Conservation (phyloP, 2,113 vertebrate species). For the Etheostoma cragini region DNA sequence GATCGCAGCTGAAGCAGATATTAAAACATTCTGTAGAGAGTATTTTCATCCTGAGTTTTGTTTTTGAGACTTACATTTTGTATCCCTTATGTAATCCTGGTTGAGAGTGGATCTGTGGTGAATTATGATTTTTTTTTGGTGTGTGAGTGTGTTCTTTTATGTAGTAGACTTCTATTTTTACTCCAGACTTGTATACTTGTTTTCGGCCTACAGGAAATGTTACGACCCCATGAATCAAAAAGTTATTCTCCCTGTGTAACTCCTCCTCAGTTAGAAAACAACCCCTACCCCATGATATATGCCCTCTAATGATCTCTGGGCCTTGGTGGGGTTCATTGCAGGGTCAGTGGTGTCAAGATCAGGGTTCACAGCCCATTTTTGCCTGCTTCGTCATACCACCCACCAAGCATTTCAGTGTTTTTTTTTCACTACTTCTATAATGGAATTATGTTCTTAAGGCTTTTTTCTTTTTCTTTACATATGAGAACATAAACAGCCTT, state of each 20-base stretch:
- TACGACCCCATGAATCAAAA: slow-evolving; percentile 71
- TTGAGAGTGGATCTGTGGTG: slow-evolving; percentile 59
- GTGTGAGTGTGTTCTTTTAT: slow-evolving; percentile 41
- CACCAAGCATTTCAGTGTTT: slow-evolving; percentile 10
- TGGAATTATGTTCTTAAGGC: neutral
- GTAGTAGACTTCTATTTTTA: slow-evolving; percentile 76
- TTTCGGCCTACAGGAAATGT: slow-evolving; percentile 75
- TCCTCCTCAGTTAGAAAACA: slow-evolving; percentile 71
- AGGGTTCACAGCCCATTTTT: slow-evolving; percentile 53
- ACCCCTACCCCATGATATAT: slow-evolving; percentile 54
- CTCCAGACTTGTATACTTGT: slow-evolving; percentile 66
- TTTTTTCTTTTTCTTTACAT: neutral
- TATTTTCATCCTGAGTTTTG: slow-evolving; percentile 50
- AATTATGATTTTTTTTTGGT: slow-evolving; percentile 56
- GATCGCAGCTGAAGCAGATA: slow-evolving; percentile 55
- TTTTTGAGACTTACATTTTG: slow-evolving; percentile 73
- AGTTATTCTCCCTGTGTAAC: slow-evolving; percentile 35
- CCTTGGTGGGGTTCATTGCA: slow-evolving; percentile 56
- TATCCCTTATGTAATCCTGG: slow-evolving; percentile 71
- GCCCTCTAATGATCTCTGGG: slow-evolving; percentile 60
- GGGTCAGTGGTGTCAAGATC: slow-evolving; percentile 65
- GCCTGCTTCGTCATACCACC: slow-evolving; percentile 64
- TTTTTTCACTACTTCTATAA: neutral
- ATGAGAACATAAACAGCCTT: neutral
- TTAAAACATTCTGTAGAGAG: slow-evolving; percentile 48